Evolutionary conservation across 1,140 invertebrate species (phyloP).

Genomic region (Leptonema lineaticorne): DNA sequence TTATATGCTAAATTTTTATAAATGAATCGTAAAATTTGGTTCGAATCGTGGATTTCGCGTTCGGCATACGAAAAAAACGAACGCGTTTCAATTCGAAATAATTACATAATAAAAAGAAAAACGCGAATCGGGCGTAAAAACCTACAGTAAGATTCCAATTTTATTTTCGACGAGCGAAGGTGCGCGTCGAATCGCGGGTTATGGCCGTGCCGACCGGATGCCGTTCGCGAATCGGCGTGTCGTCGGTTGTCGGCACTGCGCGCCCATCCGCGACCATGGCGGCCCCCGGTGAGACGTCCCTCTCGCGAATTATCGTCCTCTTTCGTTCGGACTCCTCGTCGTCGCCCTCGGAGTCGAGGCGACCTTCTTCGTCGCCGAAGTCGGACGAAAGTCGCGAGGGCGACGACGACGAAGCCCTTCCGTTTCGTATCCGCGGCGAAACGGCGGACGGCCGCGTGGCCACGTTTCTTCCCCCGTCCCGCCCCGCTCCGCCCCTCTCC

Average conservation of each 20-base stretch:
- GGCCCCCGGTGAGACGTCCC: conserved; percentile 17
- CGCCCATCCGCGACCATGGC: conserved; percentile 17
- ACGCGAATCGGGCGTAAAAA: neutral
- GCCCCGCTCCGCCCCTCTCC: neutral
- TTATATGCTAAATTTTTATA: no score
- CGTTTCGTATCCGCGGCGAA: neutral
- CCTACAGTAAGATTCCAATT: no score
- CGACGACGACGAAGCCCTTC: neutral
- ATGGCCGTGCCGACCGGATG: neutral
- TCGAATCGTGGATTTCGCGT: no score
- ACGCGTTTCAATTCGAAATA: no score
- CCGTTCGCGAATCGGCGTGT: neutral
- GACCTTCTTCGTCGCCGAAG: no score
- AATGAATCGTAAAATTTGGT: no score
- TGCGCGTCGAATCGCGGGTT: neutral
- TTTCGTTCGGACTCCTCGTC: neutral
- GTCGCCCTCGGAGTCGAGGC: neutral
- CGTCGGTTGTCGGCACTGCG: neutral
- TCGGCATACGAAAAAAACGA: no score
- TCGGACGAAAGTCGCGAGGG: no score
- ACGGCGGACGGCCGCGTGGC: conserved; percentile 5
- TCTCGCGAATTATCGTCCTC: neutral
- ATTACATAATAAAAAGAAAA: no score
- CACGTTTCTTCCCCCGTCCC: neutral
- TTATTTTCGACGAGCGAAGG: neutral